Evolutionary conservation across 2,113 vertebrate species (phyloP).

Genomic region (Cinclus mexicanus): DNA sequence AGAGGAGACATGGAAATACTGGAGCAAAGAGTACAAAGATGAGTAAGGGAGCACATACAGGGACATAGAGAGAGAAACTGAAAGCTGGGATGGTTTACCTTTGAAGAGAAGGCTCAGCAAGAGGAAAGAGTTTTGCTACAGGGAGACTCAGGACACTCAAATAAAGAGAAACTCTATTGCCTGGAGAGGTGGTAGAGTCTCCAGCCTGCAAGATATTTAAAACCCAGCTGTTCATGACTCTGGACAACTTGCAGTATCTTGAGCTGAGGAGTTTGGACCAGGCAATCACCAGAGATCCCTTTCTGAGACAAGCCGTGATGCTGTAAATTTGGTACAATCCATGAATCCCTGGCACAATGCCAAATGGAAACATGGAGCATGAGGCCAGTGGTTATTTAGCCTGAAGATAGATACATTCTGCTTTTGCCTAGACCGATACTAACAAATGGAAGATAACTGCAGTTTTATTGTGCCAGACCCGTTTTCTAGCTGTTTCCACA

Average conservation of each 20-base stretch:
- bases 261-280: not conserved
- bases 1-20: not conserved
- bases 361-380: not conserved
- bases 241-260: not conserved
- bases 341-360: not conserved
- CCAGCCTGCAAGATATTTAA: not conserved
- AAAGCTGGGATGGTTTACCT: not conserved
- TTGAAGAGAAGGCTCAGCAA: not conserved
- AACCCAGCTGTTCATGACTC: not conserved
- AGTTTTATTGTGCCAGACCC: not conserved
- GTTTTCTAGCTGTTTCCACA: conserved; percentile 23
- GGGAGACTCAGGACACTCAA: not conserved
- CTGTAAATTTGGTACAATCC: not conserved
- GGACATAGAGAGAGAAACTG: not conserved
- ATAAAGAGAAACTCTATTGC: not conserved
- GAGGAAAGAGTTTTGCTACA: not conserved
- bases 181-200: not conserved
- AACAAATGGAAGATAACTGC: not conserved
- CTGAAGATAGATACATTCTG: not conserved
- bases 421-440: not conserved
- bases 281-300: not conserved
- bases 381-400: not conserved
- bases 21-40: not conserved
- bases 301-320: not conserved
- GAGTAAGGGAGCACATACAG: too few species aligned